Base-by-base conservation (phyloP, 2,797 vertebrate species). In the Molothrus ater region DNA sequence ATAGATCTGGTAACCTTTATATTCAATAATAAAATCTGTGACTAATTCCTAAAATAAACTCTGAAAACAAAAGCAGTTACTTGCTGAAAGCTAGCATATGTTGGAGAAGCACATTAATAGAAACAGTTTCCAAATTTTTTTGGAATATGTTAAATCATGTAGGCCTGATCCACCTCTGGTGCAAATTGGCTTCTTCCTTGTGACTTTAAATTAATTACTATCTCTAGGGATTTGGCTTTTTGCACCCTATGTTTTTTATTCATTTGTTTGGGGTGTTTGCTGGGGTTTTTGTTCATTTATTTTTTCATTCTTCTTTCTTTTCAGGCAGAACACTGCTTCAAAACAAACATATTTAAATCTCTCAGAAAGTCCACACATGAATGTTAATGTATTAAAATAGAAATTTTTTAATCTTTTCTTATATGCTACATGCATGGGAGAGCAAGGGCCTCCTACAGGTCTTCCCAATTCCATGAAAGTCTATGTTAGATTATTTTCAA, bases 41-140 rank as follows among this genome's bases (percentile, higher is more conserved):
- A 92, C 72, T 93, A 93, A 90, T 95, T 96, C 69, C 53, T 86
- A 90, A 92, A 88, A 95, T 83, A 88, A 91, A 92, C 82, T 80
- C 38, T 78, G 68, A 86, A 91, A 78, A 34, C 54, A 88, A 78
- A 87, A 89, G 24, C 43, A 57, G 6, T 80, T 85, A 50, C 86
- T 93, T 89, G 17, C 40, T 80, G 90, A 92, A 94, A 93, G 43
- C 38, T 90, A 61, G 16, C 69, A 43, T 74, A 74, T 50, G 53
- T 38, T 42, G 45, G 53, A 91, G 34, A 59, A 89, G 5, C 0
- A 5, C 73, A 48, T 63, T 91, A 89, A 81, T 38, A 42, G 40
- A 90, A 90, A 50, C 2, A 20, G 11, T 71, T 85, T 91, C 75
- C 17, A 88, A 86, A 84, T 53, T 2, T 40, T 25, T 61, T 60